Evolutionary conservation across 1,140 invertebrate genomes (phyloP), one percentile per base, ranked within the genome.

Genomic region (Marisa cornuarietis): DNA sequence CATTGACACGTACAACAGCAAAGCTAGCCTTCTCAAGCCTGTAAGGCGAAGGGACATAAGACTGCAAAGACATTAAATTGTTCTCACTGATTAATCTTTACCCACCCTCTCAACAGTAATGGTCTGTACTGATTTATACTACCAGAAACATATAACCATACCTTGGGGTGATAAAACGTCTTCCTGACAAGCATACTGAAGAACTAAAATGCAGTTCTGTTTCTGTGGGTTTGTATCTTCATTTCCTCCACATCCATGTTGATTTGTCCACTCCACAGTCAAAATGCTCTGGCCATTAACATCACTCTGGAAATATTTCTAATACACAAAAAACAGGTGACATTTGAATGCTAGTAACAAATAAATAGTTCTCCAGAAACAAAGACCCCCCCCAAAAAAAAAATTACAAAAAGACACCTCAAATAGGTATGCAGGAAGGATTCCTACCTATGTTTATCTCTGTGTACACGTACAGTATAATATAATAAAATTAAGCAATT

Each of bases 251-350:
- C 90, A 91, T 14, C 90, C 90, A 85, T 91, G 90, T 79, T 91
- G 90, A 83, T 89, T 90, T 63, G 90, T 91, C 90, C 90, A 91
- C 82, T 91, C 90, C 13, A 91, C 54, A 13, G 77, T 84, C 61
- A 91, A 73, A 54, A 80, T 76, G 65, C 83, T 88, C 26, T 87
- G 78, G 10, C 87, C 87, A n/a, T 82, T 85, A 14, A 83, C 74
- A 31, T 85, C 87, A 86, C 90, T 91, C 84, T 90, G 89, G 80
- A 91, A 91, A 83, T 90, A 91, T 87, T 88, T 87, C 90, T 91
- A 81, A 83, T 69, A 79, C 49, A 24, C n/a, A n/a, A n/a, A 80
- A 71, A 65, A 26, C 26, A 66, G 72, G 66, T 42, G 31, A 42
- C 31, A n/a, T n/a, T 10, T 22, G 24, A 69, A 24, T 76, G n/a